Conservation (phyloP, 2,113 vertebrate species). For the Menidia beryllina region DNA sequence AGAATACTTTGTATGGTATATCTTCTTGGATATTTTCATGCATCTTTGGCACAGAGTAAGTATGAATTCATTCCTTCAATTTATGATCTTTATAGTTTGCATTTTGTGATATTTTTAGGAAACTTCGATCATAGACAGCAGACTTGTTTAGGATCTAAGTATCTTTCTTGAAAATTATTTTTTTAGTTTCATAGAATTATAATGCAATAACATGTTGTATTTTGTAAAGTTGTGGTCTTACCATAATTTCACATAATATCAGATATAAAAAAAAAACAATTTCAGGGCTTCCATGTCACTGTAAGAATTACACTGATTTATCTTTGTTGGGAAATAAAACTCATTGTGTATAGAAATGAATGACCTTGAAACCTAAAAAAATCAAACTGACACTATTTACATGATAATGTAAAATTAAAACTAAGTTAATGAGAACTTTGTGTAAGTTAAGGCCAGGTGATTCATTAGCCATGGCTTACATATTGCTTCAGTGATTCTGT, state of each 20-base stretch:
- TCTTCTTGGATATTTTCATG: constrained; percentile 44
- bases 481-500: not conserved
- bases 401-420: no score
- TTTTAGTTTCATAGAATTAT: not conserved
- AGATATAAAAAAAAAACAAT: not conserved
- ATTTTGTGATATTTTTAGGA: not conserved
- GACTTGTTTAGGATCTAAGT: no score
- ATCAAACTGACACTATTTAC: not conserved
- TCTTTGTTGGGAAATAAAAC: not conserved
- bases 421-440: no score
- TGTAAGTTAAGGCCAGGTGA: no score
- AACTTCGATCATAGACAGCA: not conserved
- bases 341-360: not conserved
- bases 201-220: not conserved
- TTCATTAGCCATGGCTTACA: not conserved
- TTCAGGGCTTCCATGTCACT: not conserved
- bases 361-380: not conserved
- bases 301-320: not conserved
- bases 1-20: constrained; percentile 38
- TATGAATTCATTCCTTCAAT: not conserved
- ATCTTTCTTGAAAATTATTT: no score
- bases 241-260: not conserved
- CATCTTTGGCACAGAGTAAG: constrained; percentile 46
- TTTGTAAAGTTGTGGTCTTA: not conserved
- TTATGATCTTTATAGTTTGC: not conserved